These are phyloP conservation scores for Patiria miniata DNA, from an alignment of 35 echinoderm and acorn worm genomes.

Conservation along the genomic window DNA sequence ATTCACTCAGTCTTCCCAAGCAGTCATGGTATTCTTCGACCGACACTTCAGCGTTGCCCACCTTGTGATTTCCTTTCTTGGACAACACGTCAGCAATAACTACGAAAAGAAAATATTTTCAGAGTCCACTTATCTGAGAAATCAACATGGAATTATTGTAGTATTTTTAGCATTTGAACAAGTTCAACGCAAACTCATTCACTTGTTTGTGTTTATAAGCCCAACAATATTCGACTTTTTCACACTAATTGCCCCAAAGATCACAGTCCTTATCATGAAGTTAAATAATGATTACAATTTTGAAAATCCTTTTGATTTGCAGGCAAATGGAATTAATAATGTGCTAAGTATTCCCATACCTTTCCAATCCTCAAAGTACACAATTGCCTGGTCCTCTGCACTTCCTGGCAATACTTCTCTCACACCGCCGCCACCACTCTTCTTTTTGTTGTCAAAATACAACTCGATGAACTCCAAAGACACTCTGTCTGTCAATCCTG, in stretches of 20 bases:
- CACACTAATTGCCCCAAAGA: too few relatives aligned
- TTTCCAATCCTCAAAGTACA: conserved; percentile 45
- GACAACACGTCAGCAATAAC: background rate
- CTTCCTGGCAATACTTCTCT: conserved; percentile 14
- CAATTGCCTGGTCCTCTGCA: background rate
- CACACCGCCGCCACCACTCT: conserved; percentile 50
- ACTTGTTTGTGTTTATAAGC: too few relatives aligned
- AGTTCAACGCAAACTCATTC: too few relatives aligned
- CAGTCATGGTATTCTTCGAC: conserved; percentile 23
- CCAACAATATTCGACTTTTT: too few relatives aligned
- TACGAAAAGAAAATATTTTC: background rate
- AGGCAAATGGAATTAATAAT: too few relatives aligned
- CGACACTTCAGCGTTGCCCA: background rate
- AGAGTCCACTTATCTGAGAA: too few relatives aligned
- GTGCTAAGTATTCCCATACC: conserved; percentile 17
- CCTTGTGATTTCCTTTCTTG: background rate
- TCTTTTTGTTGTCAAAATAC: conserved; percentile 50
- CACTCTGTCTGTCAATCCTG: background rate
- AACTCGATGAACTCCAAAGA: conserved; percentile 26
- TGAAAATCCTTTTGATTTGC: too few relatives aligned
- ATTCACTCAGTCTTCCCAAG: background rate
- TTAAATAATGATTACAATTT: too few relatives aligned
- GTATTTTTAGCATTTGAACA: too few relatives aligned
- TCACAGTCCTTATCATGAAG: too few relatives aligned
- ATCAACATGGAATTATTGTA: too few relatives aligned